Percentiles rank a stretch among this genome's conserved stretches.
phyloP scores from a whole-genome alignment of 2,113 vertebrate species.

The Okapia johnstoni region DNA sequence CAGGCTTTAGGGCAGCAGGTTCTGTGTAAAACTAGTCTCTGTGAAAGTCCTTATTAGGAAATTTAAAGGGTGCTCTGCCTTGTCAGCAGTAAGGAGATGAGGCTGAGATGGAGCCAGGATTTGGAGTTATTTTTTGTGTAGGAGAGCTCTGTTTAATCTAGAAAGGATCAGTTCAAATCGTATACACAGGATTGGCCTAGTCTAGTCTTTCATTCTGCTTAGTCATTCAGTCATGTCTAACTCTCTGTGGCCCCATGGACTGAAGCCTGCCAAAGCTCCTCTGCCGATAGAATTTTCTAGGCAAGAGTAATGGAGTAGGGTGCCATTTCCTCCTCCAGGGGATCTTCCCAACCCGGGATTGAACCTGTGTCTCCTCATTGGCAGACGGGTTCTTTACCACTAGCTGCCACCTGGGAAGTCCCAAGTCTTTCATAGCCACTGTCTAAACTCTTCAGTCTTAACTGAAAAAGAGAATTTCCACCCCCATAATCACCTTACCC shows the following conservation, averaged over 20 bases:
- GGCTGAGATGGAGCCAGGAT: background rate
- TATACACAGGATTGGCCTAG: background rate
- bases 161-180: background rate
- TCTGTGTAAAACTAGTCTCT: background rate
- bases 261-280: background rate
- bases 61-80: background rate
- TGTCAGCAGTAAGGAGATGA: background rate
- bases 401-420: background rate
- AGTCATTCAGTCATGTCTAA: background rate
- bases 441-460: background rate
- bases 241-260: background rate
- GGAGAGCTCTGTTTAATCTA: background rate
- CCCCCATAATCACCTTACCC: background rate
- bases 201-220: background rate
- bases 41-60: constrained; percentile 41
- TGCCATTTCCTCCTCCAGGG: background rate
- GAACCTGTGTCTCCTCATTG: background rate
- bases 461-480: background rate
- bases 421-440: background rate
- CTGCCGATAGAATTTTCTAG: background rate
- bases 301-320: background rate
- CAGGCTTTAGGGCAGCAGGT: background rate
- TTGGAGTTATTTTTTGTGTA: background rate
- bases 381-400: background rate
- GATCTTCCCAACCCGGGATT: background rate